Percentiles rank a stretch among this genome's conserved stretches.
Evolutionary conservation across 2,113 vertebrate species (phyloP).

Genomic region (Coracopsis vasa): DNA sequence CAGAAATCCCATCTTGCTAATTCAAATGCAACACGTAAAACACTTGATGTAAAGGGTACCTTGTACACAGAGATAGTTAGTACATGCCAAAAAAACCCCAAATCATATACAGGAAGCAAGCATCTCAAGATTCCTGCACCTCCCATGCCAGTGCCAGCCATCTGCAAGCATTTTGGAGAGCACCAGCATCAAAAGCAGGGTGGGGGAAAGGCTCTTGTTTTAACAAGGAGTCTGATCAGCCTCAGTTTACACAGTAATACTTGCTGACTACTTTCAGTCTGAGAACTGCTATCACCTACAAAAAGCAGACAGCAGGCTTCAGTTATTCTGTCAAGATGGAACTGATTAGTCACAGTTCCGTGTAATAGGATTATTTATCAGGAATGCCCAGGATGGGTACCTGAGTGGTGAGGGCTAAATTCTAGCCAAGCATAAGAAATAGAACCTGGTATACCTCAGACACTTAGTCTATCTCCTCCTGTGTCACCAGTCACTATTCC

Average conservation of each 20-base stretch:
- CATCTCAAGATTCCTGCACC: background rate
- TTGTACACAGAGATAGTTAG: background rate
- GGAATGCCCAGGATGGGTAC: background rate
- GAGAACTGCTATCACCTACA: background rate
- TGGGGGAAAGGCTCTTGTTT: background rate
- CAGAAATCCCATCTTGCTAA: background rate
- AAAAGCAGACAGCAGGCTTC: background rate
- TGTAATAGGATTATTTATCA: background rate
- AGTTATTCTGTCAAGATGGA: background rate
- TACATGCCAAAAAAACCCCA: background rate
- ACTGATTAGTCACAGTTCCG: background rate
- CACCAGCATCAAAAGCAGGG: background rate
- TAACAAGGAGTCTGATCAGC: background rate
- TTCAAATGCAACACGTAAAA: background rate
- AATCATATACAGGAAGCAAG: background rate
- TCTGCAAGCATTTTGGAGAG: background rate
- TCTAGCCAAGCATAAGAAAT: background rate
- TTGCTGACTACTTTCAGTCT: background rate
- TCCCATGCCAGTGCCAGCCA: background rate
- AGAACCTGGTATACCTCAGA: background rate
- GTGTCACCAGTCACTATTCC: background rate
- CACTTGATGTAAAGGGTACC: background rate
- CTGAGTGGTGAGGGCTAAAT: background rate
- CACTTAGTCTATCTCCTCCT: background rate
- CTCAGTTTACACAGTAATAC: background rate